Evolutionary conservation across 2,113 vertebrate genomes (phyloP), one percentile per base, ranked within the genome.

Genomic region (Gnathonemus echidnorhynchus): DNA sequence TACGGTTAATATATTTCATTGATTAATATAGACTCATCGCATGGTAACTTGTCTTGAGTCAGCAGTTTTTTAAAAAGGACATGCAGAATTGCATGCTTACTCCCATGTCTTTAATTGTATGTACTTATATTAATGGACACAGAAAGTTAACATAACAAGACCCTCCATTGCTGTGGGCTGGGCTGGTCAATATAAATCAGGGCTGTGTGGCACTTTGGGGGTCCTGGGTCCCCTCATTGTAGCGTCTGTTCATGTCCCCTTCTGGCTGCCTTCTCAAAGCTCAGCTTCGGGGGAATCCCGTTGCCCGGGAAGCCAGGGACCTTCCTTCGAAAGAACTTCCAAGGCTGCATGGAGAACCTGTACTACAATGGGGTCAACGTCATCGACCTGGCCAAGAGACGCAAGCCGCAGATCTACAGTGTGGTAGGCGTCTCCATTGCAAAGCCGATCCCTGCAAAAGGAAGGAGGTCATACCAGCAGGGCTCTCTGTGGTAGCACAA

Each of bases 361-460:
- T 99, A 99, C 93, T 99, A 99, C 95, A 99, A 99, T 0, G 98
- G 98, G 77, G 97, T 98, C 90, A 99, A 99, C 90, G 95, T 99
- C 92, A 98, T 99, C 88, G 98, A 99, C 94, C 95, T 99, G 91
- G 98, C 98, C 4, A 99, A 99, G 93, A 96, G 98, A 91, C 95
- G 97, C 90, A 99, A 99, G 93, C 98, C 97, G 89, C 98, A 99
- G 95, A 99, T 99, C 92, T 98, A 98, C 94, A 98, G 96, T 5
- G 98, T 99, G 98, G 98, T 99, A 94, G 97, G 98, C 74, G 56
- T 70, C 19, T n/a, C 39, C n/a, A 5, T 42, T 27, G 17, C 2
- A 27, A 19, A 24, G 24, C 58, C 1, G 62, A 1, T 13, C 5
- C 9, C 42, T 77, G 11, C 35, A n/a, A 42, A 56, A 48, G 56